These are phyloP conservation scores for Chionoecetes opilio DNA, from an alignment of 1,140 invertebrate genomes.

Conservation along the genomic window DNA sequence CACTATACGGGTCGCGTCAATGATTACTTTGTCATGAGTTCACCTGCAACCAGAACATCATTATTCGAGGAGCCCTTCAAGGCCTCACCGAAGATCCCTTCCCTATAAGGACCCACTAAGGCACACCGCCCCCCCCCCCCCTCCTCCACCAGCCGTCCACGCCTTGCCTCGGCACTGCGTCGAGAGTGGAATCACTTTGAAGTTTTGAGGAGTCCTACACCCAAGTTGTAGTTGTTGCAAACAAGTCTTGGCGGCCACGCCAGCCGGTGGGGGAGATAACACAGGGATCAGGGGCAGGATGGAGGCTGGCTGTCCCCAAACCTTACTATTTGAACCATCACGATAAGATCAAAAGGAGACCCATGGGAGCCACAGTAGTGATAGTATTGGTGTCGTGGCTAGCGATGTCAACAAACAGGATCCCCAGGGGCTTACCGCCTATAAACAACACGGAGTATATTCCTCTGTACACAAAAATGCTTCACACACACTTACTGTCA, in stretches of 20 bases:
- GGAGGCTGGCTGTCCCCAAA: not conserved
- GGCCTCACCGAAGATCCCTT: not conserved
- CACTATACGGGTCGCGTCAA: not conserved
- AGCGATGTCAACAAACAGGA: not conserved
- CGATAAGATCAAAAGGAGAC: not conserved
- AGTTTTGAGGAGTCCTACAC: constrained; percentile 5
- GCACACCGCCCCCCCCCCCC: not conserved
- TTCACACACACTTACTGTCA: not conserved
- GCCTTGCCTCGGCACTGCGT: not conserved
- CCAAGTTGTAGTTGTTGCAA: not conserved
- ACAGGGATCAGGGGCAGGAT: not conserved
- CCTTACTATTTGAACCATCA: not conserved
- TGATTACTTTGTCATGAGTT: constrained; percentile 35
- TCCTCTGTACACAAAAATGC: not conserved
- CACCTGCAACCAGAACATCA: constrained; percentile 9
- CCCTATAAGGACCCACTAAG: not conserved
- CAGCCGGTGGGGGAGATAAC: not conserved
- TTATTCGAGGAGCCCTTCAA: not conserved
- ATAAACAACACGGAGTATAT: not conserved
- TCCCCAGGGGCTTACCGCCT: not conserved
- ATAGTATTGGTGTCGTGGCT: not conserved
- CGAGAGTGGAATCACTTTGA: not conserved
- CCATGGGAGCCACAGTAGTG: not conserved
- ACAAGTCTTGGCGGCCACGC: not conserved
- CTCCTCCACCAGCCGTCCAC: not conserved